Conservation (phyloP, 53 echinoderm and acorn worm species). For the Stichopus horrens region DNA sequence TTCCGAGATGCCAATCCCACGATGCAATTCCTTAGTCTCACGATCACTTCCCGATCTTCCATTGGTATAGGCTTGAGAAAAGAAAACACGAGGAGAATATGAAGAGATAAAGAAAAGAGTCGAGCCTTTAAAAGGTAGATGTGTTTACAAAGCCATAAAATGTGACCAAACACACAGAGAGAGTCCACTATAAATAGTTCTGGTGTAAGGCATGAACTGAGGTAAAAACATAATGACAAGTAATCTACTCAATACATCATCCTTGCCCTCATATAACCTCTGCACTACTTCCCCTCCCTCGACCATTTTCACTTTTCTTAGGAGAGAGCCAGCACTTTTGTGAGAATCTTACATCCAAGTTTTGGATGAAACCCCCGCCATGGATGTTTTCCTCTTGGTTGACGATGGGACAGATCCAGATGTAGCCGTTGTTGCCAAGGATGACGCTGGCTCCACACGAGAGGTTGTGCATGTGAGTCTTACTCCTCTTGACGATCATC, state of each 20-base stretch:
- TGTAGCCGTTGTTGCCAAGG: constrained; percentile 96
- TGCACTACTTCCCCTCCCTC: too few relatives aligned
- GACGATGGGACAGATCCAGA: constrained; percentile 83
- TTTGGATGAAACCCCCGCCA: constrained; percentile 86
- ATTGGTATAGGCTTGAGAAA: constrained; percentile 68
- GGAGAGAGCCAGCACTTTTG: too few relatives aligned
- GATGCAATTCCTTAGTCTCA: constrained; percentile 85
- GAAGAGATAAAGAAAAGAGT: not conserved
- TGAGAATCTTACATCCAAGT: constrained; percentile 64
- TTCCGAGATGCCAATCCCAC: constrained; percentile 78
- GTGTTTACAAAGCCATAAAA: too few relatives aligned
- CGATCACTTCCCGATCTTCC: constrained; percentile 79
- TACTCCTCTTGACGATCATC: constrained; percentile 83
- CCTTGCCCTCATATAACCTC: too few relatives aligned
- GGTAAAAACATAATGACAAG: too few relatives aligned
- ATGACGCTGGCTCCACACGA: constrained; percentile 94
- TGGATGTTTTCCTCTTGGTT: constrained; percentile 65
- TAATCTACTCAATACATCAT: too few relatives aligned
- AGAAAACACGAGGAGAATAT: not conserved
- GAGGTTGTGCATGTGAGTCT: constrained; percentile 98
- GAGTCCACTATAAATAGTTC: too few relatives aligned
- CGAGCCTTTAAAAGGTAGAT: not conserved
- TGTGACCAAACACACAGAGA: too few relatives aligned
- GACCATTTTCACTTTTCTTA: too few relatives aligned
- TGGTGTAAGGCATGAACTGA: too few relatives aligned